Evolutionary conservation across 2,888 invertebrate genomes (phyloP), one percentile per base, ranked within the genome.

Genomic region (Agrotis ipsilon): DNA sequence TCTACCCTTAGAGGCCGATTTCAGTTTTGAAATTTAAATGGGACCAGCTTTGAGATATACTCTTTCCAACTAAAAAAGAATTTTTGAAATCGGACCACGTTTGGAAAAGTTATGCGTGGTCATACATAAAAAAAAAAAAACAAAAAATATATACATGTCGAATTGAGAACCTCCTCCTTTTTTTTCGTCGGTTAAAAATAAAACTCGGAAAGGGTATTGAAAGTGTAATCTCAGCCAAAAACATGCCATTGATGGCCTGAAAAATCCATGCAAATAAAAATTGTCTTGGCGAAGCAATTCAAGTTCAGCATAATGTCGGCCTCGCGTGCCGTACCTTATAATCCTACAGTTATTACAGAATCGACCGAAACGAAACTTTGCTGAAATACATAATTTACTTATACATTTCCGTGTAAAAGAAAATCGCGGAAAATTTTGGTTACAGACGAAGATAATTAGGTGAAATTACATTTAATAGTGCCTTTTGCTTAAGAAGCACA

Each of bases 281-380:
- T 49, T 21, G 43, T 58, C 54, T 48, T 14, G 21, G 60, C 45
- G 11, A 21, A 64, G 43, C 57, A 21, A 77, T 76, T 66, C 82
- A 81, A 81, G 82, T 78, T 78, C 72, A 54, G 48, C 24, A n/a
- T 81, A 81, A 79, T 68, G 64, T 68, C 1, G 4, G 11, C 11
- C 48, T 79, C 54, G 78, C 78, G 78, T 79, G 78, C 57, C 1
- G n/a, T 63, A 60, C 61, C 16, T 14, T 18, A 68, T 64, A 55
- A 54, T 16, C 39, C 57, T 24, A 19, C 48, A 21, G 72, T 61
- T 70, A 71, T 77, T 77, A 78, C 6, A 39, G 63, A 61, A 49
- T 2, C 45, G 32, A 62, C 48, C 64, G 54, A 55, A 55, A 81
- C 61, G 39, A 68, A 72, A 72, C 58, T 66, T 68, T 45, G 45